Conservation (phyloP, 2,888 invertebrate genomes). For the Latrodectus hesperus region DNA sequence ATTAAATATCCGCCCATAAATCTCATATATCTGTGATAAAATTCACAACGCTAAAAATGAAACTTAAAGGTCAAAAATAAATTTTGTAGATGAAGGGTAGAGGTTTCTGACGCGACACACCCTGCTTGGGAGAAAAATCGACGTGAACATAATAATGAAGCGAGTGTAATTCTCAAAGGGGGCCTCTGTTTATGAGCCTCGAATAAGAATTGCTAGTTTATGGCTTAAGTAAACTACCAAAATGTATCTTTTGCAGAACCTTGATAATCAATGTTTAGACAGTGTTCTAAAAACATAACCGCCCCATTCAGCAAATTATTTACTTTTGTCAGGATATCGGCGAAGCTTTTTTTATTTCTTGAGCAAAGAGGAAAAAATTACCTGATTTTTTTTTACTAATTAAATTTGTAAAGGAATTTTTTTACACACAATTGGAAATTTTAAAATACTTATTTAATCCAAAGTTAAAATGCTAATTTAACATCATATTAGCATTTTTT, state of each 20-base stretch:
- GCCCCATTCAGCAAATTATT: too few species aligned
- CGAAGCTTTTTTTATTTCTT: too few species aligned
- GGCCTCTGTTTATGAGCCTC: background rate
- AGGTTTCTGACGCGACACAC: background rate
- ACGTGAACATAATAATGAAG: conserved; percentile 1
- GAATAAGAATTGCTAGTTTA: background rate
- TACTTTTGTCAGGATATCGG: too few species aligned
- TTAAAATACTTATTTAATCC: too few species aligned
- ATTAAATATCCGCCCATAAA: too few species aligned
- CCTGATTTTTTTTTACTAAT: too few species aligned
- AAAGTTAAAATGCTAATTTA: too few species aligned
- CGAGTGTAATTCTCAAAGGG: background rate
- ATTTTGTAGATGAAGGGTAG: conserved; percentile 4
- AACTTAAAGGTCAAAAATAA: background rate
- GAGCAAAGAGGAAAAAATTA: too few species aligned
- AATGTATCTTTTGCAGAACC: background rate
- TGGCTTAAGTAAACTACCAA: background rate
- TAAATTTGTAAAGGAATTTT: too few species aligned
- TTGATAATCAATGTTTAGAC: background rate
- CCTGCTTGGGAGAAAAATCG: background rate
- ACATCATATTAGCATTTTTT: too few species aligned
- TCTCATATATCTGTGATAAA: too few species aligned
- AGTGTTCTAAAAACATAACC: background rate
- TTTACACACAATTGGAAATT: too few species aligned
- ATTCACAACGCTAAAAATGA: background rate